Evolutionary conservation across 1,140 invertebrate genomes (phyloP).

Genomic region (Eupristina koningsbergeri): DNA sequence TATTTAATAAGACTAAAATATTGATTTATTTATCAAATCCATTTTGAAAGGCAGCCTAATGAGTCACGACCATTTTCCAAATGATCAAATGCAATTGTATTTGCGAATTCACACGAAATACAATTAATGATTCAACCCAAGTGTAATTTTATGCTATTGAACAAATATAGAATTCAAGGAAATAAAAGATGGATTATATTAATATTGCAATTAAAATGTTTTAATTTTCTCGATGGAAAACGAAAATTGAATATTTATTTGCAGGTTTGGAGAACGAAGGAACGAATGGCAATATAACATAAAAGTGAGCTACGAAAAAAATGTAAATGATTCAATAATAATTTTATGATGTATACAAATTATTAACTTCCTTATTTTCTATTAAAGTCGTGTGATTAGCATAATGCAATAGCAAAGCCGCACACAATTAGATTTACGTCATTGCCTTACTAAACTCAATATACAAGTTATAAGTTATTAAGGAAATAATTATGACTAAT

Average conservation of each 20-base stretch:
- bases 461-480: constrained; percentile 42
- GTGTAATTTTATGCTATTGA: too few relatives aligned
- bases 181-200: too few relatives aligned
- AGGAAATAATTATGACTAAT: constrained; percentile 42
- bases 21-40: neutral
- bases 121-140: too few relatives aligned
- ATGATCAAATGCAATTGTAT: too few relatives aligned
- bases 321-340: constrained; percentile 40
- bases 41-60: neutral
- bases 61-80: too few relatives aligned
- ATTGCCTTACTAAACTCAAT: constrained; percentile 35
- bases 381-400: constrained; percentile 34
- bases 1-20: neutral
- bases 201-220: too few relatives aligned
- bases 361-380: constrained; percentile 40
- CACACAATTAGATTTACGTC: constrained; percentile 20
- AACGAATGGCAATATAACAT: constrained; percentile 1
- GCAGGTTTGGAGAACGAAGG: too few relatives aligned
- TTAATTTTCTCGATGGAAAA: neutral
- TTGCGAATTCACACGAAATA: too few relatives aligned
- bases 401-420: constrained; percentile 28
- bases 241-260: neutral
- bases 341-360: constrained; percentile 34
- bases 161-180: too few relatives aligned
- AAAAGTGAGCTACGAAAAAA: neutral